Conservation (phyloP, 2,113 vertebrate species). For the Apus apus region DNA sequence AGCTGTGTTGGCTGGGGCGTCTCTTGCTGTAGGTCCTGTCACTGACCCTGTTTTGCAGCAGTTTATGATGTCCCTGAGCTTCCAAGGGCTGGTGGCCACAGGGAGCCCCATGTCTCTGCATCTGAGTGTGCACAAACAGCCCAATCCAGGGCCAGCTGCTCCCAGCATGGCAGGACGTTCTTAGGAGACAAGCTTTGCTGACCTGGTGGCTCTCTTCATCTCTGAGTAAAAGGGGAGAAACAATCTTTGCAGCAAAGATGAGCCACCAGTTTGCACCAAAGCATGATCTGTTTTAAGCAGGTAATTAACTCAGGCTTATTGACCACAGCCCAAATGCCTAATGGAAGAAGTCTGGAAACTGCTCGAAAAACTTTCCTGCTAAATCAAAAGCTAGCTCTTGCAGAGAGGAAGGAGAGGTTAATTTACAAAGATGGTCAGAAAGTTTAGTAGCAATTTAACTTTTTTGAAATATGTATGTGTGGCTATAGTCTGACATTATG, state of each 20-base stretch:
- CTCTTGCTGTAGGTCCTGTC: background rate
- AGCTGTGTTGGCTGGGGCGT: background rate
- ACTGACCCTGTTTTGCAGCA: background rate
- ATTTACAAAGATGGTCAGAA: conserved; percentile 53
- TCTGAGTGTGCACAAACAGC: background rate
- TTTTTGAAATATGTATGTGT: conserved; percentile 25
- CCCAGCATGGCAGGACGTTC: background rate
- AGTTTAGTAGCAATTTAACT: conserved; percentile 62
- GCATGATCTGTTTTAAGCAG: background rate
- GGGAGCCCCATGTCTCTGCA: background rate
- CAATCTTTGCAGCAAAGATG: accelerated
- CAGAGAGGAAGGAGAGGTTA: conserved; percentile 47
- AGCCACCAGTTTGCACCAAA: background rate
- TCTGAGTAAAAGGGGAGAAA: accelerated
- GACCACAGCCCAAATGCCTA: conserved; percentile 28
- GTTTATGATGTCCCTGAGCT: background rate
- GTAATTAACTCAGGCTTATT: conserved; percentile 40
- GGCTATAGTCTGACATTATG: background rate
- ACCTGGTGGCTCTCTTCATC: background rate
- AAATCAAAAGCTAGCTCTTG: conserved; percentile 23
- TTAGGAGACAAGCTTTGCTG: conserved; percentile 30
- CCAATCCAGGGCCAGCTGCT: conserved; percentile 7
- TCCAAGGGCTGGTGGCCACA: accelerated
- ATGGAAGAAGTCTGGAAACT: conserved; percentile 53
- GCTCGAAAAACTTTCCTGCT: conserved; percentile 56